Base-by-base conservation (phyloP, 1,140 invertebrate species). In the Meloidogyne hapla region DNA sequence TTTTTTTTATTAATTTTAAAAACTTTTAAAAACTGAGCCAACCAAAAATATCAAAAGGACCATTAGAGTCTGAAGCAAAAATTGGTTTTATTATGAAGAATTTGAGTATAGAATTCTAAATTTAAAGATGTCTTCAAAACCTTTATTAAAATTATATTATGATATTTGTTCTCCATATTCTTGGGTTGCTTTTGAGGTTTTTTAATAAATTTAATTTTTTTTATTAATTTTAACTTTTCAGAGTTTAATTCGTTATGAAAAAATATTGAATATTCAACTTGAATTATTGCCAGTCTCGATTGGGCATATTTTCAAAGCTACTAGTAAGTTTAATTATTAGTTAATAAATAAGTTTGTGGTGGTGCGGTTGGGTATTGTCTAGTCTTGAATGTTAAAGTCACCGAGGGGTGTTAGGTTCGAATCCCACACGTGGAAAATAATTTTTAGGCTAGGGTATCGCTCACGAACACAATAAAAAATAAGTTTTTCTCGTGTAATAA, bases 121-220 rank as follows among this genome's bases (percentile, higher is more conserved):
- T 1, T 5, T n/a, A 56, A 56, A n/a, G n/a, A 56, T 56, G 48
- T 18, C 18, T 56, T 6, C 40, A 42, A 42, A 70, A 10, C 28
- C 69, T 6, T 18, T 56, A 40, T 70, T 70, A 15, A 28, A 28
- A 26, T 15, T 70, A 26, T 70, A 70, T 45, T 70, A 70, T 23
- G 69, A 70, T 5, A 45, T 70, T 45, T 21, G 42, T n/a, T 70
- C 69, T n/a, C 69, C 69, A 63, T 70, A 70, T 23, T 42, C 69
- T 48, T 70, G 69, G 69, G 40, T 70, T 15, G 69, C 69, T 13
- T 70, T 70, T 45, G 69, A 70, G 40, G 69, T 70, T 40, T 23
- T 33, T 18, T 40, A 56, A 23, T 25, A 21, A n/a, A 15, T 18
- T 18, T 62, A 70, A 67, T n/a, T n/a, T 42, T 69, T 25, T 23